Percentiles rank a stretch among this genome's conserved stretches.
Conservation (phyloP, 2,797 vertebrate species). For the Falco cherrug region DNA sequence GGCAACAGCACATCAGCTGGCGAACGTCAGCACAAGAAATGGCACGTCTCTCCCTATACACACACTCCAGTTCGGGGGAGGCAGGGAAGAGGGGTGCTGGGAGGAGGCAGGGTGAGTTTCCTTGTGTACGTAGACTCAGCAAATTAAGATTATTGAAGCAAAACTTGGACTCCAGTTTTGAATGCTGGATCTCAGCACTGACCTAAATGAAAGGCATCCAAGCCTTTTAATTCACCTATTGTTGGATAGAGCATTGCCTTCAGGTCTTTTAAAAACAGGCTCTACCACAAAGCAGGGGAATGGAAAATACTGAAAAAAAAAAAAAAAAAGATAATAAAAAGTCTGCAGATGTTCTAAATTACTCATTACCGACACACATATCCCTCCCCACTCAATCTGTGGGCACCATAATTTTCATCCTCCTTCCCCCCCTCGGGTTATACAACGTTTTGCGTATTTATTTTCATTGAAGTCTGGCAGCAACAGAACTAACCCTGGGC, state of each 20-base stretch:
- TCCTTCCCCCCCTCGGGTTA: not conserved
- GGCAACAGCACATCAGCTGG: fast-evolving
- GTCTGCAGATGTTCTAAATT: slow-evolving; percentile 52
- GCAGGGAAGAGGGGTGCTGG: not conserved
- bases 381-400: slow-evolving; percentile 3
- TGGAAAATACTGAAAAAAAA: not conserved
- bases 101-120: not conserved
- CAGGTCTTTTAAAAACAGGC: not conserved
- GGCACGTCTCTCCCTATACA: not conserved
- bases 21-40: fast-evolving
- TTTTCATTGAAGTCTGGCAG: not conserved
- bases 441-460: not conserved
- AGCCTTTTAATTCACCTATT: not conserved
- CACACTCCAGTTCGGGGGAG: not conserved
- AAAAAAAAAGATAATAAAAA: not conserved
- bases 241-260: not conserved
- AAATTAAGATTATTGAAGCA: not conserved
- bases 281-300: not conserved
- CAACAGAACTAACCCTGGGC: not conserved
- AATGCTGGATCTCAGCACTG: not conserved
- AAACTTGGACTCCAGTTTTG: not conserved
- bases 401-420: not conserved
- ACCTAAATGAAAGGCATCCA: not conserved
- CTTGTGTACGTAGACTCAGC: not conserved
- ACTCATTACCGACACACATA: slow-evolving; percentile 11